Base-by-base conservation (phyloP, 2,113 vertebrate species). In the Macheiramphus alcinus region DNA sequence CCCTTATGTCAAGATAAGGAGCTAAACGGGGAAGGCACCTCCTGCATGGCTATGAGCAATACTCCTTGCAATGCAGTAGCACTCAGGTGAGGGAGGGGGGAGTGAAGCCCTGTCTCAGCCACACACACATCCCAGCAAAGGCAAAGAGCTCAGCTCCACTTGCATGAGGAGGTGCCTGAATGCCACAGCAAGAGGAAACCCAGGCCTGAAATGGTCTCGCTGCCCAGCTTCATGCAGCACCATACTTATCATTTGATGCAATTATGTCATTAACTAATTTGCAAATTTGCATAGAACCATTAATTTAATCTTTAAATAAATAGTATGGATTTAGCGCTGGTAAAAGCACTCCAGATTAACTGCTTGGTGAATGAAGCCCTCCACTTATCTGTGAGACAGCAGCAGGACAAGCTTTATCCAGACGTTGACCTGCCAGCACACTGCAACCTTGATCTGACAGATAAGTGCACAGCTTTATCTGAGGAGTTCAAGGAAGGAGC, bases 291-390 rank as follows among this genome's bases (percentile, higher is more conserved):
- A 73, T 70, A 88, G 89, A 97, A 88, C 87, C 74, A 80, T 93
- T 93, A 70, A 97, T 96, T 96, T 96, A 75, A 78, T 95, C 91
- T 94, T 96, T 74, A 95, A 94, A 96, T 96, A 95, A 95, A 96
- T 88, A 88, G 29, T 52, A 94, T 86, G 93, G 73, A 79, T 97
- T 92, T 81, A 93, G 67, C 1, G 0, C 81, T 81, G 76, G 82
- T 92, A 82, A 96, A 95, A 95, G 59, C 62, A 16, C 36, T 90
- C 73, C 90, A 84, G 88, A 90, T 88, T 93, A 86, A 87, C 92
- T 92, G 82, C 66, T 91, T 52, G 47, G 71, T 72, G 88, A 95
- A 90, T 88, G 78, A 96, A 94, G 59, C 67, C 59, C 71, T 87
- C 23, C 0, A n/a, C 55, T 93, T 95, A 90, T 80, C 89, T 96